Evolutionary conservation across 2,797 vertebrate species (phyloP).

Genomic region (Mus caroli): DNA sequence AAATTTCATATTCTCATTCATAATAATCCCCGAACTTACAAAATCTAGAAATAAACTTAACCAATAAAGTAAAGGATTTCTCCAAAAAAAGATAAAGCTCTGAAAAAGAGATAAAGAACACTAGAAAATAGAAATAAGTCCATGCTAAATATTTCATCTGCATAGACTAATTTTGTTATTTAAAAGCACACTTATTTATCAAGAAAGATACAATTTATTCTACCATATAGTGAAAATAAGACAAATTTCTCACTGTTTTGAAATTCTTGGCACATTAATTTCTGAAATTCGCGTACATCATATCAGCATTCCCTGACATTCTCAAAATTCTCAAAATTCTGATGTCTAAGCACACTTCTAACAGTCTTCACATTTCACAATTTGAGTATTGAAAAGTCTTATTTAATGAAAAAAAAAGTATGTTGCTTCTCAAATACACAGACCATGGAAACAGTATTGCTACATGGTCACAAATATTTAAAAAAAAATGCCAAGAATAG

Average conservation of each 20-base stretch:
- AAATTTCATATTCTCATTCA: not conserved
- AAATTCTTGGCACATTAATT: not conserved
- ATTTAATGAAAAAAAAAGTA: not conserved
- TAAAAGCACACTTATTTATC: not conserved
- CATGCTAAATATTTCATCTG: not conserved
- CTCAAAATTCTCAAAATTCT: not conserved
- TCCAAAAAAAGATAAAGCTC: not conserved
- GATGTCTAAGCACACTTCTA: not conserved
- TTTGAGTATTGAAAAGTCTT: not conserved
- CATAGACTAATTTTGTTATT: not conserved
- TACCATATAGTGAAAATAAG: not conserved
- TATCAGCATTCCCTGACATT: not conserved
- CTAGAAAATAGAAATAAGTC: not conserved
- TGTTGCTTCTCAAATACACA: not conserved
- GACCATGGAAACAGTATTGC: not conserved
- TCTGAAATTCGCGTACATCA: not conserved
- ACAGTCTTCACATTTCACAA: not conserved
- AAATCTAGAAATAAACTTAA: not conserved
- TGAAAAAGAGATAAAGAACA: not conserved
- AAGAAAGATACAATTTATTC: not conserved
- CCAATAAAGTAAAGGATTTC: not conserved
- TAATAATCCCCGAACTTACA: not conserved
- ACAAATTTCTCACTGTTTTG: not conserved
- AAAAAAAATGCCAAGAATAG: not conserved
- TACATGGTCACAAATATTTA: not conserved